phyloP scores from a whole-genome alignment of 2,797 vertebrate genomes.

The Coregonus sp. region DNA sequence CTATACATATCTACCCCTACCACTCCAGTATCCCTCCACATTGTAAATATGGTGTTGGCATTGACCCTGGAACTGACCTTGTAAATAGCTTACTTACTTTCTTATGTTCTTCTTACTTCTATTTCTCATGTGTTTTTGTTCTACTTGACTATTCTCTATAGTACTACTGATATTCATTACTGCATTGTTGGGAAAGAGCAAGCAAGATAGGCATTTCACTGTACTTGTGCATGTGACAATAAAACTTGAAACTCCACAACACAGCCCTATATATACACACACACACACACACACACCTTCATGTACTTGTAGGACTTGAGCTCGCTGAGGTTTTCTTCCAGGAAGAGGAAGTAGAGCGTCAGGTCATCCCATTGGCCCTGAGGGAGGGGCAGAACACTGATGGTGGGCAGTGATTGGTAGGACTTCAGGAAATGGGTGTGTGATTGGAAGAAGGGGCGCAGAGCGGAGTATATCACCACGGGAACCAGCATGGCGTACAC shows the following conservation, averaged over 20 bases:
- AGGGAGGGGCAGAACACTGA: slow-evolving; percentile 75
- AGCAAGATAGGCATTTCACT: too few species aligned
- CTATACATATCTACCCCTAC: too few species aligned
- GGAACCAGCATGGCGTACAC: slow-evolving; percentile 83
- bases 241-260: not conserved
- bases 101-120: too few species aligned
- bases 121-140: too few species aligned
- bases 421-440: slow-evolving; percentile 77
- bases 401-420: slow-evolving; percentile 88
- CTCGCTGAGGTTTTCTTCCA: slow-evolving; percentile 94
- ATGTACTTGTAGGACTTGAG: slow-evolving; percentile 95
- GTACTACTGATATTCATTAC: too few species aligned
- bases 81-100: too few species aligned
- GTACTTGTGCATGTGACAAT: too few species aligned
- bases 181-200: too few species aligned
- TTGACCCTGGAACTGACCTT: too few species aligned
- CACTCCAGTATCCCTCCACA: too few species aligned
- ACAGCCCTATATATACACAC: not conserved
- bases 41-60: too few species aligned
- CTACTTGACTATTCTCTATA: too few species aligned
- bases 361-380: slow-evolving; percentile 82
- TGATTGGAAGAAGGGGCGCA: slow-evolving; percentile 75
- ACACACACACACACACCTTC: slow-evolving; percentile 64
- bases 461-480: slow-evolving; percentile 79
- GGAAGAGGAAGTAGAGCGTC: slow-evolving; percentile 88